A percentile compares a stretch with the other conserved stretches of the same genome.
Conservation (phyloP, 2,797 vertebrate genomes). For the Triplophysa yarkandensis region DNA sequence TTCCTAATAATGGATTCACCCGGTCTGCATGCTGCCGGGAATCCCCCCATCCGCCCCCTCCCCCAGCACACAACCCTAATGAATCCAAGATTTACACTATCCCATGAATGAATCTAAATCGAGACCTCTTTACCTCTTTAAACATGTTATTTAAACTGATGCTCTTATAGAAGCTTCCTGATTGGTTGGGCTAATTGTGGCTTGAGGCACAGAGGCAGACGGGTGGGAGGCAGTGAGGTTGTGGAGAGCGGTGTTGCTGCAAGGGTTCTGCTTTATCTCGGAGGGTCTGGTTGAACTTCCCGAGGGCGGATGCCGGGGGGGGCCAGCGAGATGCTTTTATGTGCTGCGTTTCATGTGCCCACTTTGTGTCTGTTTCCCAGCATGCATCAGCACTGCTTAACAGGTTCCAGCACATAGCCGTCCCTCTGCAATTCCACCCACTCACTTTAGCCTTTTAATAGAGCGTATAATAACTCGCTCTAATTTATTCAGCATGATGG, state of each 20-base stretch:
- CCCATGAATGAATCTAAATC: conserved; percentile 26
- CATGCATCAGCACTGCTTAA: conserved; percentile 31
- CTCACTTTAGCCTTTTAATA: conserved; percentile 47
- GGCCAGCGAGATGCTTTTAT: conserved; percentile 27
- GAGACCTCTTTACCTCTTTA: conserved; percentile 11
- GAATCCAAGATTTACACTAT: conserved; percentile 9
- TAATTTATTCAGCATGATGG: conserved; percentile 40
- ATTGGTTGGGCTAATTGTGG: conserved; percentile 80
- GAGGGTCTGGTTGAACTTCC: conserved; percentile 31
- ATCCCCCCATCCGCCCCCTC: not conserved
- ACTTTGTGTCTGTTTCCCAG: conserved; percentile 43
- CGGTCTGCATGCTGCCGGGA: conserved; percentile 1
- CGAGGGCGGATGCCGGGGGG: not conserved
- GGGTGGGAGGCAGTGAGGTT: conserved; percentile 44
- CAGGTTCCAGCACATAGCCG: conserved; percentile 14
- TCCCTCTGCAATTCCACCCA: conserved; percentile 40
- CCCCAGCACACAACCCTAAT: conserved; percentile 1
- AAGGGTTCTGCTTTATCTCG: conserved; percentile 31
- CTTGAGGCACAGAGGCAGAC: conserved; percentile 64
- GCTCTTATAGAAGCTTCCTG: conserved; percentile 65
- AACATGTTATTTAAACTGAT: conserved; percentile 35
- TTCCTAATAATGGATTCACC: conserved; percentile 7
- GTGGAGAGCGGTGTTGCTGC: conserved; percentile 30
- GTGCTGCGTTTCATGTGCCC: conserved; percentile 32
- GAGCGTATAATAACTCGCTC: conserved; percentile 35